A percentile compares a stretch with the other conserved stretches of the same genome.
These are phyloP conservation scores for Zaprionus tsacasi DNA, from an alignment of 1,140 invertebrate species.

Conservation along the genomic window DNA sequence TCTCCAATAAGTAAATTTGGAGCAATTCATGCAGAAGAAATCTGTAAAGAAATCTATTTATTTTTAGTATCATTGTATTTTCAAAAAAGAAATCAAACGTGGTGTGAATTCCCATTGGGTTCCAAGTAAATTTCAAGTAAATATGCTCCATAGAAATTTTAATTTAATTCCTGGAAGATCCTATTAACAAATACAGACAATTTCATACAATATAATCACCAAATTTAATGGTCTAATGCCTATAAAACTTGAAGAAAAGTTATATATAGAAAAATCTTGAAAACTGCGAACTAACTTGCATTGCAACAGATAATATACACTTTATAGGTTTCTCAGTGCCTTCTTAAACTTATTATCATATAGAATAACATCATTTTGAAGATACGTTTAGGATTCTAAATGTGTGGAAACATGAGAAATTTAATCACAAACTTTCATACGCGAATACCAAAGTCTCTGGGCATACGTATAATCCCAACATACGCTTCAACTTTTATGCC, in stretches of 20 bases:
- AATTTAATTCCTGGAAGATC: background rate
- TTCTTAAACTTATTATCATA: background rate
- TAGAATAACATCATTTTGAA: background rate
- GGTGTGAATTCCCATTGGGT: background rate
- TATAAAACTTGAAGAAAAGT: too few species aligned
- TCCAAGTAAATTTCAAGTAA: background rate
- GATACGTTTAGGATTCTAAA: background rate
- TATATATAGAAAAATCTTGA: too few species aligned
- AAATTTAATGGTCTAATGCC: too few species aligned
- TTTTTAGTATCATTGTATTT: background rate
- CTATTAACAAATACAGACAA: too few species aligned
- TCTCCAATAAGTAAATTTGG: background rate
- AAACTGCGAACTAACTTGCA: too few species aligned
- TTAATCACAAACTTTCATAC: slow-evolving; percentile 5
- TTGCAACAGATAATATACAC: too few species aligned
- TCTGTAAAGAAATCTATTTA: background rate
- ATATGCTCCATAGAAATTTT: background rate
- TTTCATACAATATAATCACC: too few species aligned
- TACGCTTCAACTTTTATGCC: slow-evolving; percentile 2
- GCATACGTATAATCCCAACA: background rate
- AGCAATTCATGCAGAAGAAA: background rate
- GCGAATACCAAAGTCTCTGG: background rate
- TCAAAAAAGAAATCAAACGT: background rate
- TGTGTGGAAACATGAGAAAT: background rate
- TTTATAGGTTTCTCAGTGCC: too few species aligned